Conservation (phyloP, 1,140 invertebrate species). For the Lerema accius region DNA sequence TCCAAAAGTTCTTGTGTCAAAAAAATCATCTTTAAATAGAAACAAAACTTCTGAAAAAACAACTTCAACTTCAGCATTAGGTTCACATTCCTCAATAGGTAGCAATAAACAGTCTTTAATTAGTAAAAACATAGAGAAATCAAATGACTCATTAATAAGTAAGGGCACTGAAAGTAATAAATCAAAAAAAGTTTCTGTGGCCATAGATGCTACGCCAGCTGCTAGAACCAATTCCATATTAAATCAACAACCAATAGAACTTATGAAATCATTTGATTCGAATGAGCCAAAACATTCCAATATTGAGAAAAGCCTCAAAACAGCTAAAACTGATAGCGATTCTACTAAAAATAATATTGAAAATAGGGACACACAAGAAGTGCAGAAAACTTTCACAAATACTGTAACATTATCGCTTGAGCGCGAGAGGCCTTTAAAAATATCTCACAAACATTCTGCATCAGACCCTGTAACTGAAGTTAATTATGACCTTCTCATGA, state of each 20-base stretch:
- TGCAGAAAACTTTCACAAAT: slow-evolving; percentile 75
- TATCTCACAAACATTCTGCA: slow-evolving; percentile 88
- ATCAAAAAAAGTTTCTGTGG: slow-evolving; percentile 88
- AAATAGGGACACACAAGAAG: slow-evolving; percentile 40
- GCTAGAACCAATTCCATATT: slow-evolving; percentile 88
- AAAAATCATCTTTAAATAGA: slow-evolving; percentile 47
- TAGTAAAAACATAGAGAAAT: slow-evolving; percentile 63
- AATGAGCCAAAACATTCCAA: slow-evolving; percentile 62
- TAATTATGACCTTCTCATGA: slow-evolving; percentile 74
- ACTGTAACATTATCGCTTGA: slow-evolving; percentile 76
- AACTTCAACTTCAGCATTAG: slow-evolving; percentile 73
- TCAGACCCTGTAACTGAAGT: slow-evolving; percentile 87
- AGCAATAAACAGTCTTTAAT: slow-evolving; percentile 62
- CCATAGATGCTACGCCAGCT: slow-evolving; percentile 88
- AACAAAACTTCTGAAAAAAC: slow-evolving; percentile 74
- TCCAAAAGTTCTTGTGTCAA: slow-evolving; percentile 49
- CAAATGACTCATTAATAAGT: slow-evolving; percentile 74
- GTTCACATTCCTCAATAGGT: slow-evolving; percentile 69
- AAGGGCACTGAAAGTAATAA: slow-evolving; percentile 77
- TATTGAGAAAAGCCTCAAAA: slow-evolving; percentile 60
- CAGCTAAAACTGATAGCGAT: slow-evolving; percentile 76
- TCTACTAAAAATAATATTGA: slow-evolving; percentile 37
- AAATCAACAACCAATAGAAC: slow-evolving; percentile 89
- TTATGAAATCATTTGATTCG: slow-evolving; percentile 84
- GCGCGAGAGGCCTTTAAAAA: slow-evolving; percentile 74